Evolutionary conservation across 2,888 invertebrate genomes (phyloP), one percentile per base, ranked within the genome.

Genomic region (Napeogenes sylphis): DNA sequence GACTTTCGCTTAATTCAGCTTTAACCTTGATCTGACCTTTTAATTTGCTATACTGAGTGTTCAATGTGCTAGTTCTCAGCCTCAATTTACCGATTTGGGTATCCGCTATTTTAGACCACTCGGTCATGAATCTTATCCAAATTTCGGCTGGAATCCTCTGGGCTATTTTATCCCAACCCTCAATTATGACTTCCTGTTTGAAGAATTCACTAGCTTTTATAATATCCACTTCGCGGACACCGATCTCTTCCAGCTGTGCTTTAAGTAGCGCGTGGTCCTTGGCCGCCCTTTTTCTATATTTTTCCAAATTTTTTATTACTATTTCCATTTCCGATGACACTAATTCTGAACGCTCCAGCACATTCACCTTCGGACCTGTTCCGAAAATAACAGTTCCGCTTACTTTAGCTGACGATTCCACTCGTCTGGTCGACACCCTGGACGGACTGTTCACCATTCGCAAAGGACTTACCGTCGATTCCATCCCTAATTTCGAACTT

Each of bases 141-240:
- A 92, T 92, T 75, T 94, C 93, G 0, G 93, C 93, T 0, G 93
- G 92, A 61, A 94, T 93, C 67, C 92, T 84, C 65, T 92, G 92
- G 0, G 93, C 93, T 55, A 93, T 83, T 32, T 85, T 87, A 72
- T 94, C 93, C 75, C 91, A 85, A 0, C 91, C 92, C 2, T 87
- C 87, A 0, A 83, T 71, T 1, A 92, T 84, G 0, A 94, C 91
- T 13, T 86, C 84, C 59, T 90, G 82, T 51, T 92, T 85, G 63
- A 94, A 93, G 55, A 82, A 75, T 2, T 79, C 81, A 13, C 72
- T 82, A 0, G 92, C 86, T 55, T 92, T 92, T 2, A 83, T 79
- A 0, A 91, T 86, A 63, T 93, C 92, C 0, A 63, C 75, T 6
- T 91, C 90, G 55, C 92, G 81, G 0, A 92, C 75, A 0, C 85